Conservation (phyloP, 2,888 invertebrate genomes). For the Lissocephala sabroskyi region DNA sequence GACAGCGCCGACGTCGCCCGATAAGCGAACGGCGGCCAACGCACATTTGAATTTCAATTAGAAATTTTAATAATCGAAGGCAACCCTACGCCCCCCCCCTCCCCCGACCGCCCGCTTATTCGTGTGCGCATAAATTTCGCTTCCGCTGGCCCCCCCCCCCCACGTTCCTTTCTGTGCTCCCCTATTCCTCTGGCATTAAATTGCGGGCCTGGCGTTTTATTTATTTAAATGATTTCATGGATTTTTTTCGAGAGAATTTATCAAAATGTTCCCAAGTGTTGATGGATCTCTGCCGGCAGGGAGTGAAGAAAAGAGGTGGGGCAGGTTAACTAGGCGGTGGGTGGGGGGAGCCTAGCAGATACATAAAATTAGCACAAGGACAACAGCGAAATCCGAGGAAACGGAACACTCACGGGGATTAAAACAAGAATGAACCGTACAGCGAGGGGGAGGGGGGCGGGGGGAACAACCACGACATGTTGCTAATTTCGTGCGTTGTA, state of each 20-base stretch:
- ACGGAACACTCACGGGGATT: constrained; percentile 45
- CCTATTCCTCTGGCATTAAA: constrained; percentile 6
- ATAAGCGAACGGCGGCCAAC: constrained; percentile 12
- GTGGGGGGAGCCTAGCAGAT: no score
- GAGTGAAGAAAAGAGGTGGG: neutral
- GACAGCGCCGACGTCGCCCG: constrained; percentile 20
- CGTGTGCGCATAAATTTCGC: constrained; percentile 43
- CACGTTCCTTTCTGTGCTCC: neutral
- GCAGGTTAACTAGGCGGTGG: neutral
- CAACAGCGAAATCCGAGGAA: constrained; percentile 12
- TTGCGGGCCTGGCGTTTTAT: constrained; percentile 18
- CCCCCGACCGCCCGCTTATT: constrained; percentile 14
- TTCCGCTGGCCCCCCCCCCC: constrained; percentile 35
- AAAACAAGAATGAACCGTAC: constrained; percentile 11
- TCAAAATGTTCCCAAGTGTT: constrained; percentile 39
- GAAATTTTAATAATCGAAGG: constrained; percentile 62
- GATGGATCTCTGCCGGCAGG: constrained; percentile 33
- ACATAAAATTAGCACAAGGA: constrained; percentile 53
- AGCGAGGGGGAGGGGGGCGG: constrained; percentile 1
- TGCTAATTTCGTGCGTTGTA: constrained; percentile 43
- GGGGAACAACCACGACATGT: constrained; percentile 25
- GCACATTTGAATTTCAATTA: constrained; percentile 67
- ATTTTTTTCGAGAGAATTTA: constrained; percentile 21
- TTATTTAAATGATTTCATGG: constrained; percentile 24
- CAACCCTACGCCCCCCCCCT: no score